phyloP scores from a whole-genome alignment of 2,797 vertebrate species.

The Semotilus atromaculatus region DNA sequence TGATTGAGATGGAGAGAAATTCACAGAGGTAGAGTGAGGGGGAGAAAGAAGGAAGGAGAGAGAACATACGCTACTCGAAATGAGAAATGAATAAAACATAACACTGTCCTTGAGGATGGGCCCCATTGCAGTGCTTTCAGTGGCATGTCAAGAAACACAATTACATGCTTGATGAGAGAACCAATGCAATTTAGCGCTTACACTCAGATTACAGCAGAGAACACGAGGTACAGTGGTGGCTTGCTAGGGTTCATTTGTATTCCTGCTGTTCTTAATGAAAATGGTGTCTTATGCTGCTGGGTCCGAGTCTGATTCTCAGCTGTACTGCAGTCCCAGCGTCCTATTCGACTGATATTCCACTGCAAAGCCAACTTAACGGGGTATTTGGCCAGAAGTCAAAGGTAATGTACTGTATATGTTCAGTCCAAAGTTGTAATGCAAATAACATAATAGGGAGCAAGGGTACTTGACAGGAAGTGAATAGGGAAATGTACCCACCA shows the following conservation, averaged over 20 bases:
- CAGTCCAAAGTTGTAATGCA: not conserved
- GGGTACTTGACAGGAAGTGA: not conserved
- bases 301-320: constrained; percentile 8
- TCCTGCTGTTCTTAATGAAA: constrained; percentile 54
- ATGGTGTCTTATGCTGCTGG: constrained; percentile 43
- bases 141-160: constrained; percentile 59
- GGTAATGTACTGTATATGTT: not conserved
- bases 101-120: constrained; percentile 52
- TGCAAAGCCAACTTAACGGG: not conserved
- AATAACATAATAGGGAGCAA: not conserved
- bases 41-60: not conserved
- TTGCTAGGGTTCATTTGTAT: constrained; percentile 54
- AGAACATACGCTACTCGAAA: constrained; percentile 8
- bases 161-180: constrained; percentile 58
- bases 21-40: not conserved
- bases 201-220: constrained; percentile 59
- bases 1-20: constrained; percentile 36
- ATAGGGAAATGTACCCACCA: not conserved
- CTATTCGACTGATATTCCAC: not conserved
- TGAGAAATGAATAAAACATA: constrained; percentile 59
- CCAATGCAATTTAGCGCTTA: constrained; percentile 55
- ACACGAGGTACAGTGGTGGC: constrained; percentile 28
- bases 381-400: not conserved
- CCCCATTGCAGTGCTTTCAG: constrained; percentile 44
- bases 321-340: not conserved